Evolutionary conservation across 2,797 vertebrate genomes (phyloP).

Genomic region (Gambelia wislizenii): DNA sequence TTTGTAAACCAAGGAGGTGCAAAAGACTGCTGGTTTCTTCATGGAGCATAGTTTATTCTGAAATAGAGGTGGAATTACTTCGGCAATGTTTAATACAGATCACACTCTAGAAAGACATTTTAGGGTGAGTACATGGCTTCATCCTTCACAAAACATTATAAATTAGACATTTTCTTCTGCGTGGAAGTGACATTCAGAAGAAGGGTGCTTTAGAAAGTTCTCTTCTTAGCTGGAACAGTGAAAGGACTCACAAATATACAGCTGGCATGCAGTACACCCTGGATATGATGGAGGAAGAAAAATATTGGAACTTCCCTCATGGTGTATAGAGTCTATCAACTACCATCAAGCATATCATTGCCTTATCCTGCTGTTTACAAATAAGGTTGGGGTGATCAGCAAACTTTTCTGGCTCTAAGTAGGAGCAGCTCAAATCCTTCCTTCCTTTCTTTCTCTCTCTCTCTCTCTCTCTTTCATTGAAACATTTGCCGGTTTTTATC

Average conservation of each 20-base stretch:
- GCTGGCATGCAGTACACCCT: not conserved
- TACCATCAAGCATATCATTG: too few species aligned
- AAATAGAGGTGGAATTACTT: not conserved
- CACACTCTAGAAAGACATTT: not conserved
- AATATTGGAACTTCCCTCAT: not conserved
- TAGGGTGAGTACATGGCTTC: not conserved
- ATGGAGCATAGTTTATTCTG: not conserved
- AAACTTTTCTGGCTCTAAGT: not conserved
- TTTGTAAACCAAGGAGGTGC: not conserved
- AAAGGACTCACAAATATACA: not conserved
- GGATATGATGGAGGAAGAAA: not conserved
- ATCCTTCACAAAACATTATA: not conserved
- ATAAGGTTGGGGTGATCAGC: not conserved
- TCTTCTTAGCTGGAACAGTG: not conserved
- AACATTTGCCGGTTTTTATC: not conserved
- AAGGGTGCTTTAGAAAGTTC: not conserved
- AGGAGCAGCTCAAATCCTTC: not conserved
- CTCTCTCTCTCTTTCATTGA: too few species aligned
- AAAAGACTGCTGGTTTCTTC: not conserved
- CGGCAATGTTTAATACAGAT: not conserved
- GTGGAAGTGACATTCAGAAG: not conserved
- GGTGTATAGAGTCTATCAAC: not conserved
- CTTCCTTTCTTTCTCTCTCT: too few species aligned
- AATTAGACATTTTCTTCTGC: not conserved
- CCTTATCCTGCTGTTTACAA: not conserved